phyloP scores from a whole-genome alignment of 2,888 invertebrate species.

The Dasysyrphus albostriatus region DNA sequence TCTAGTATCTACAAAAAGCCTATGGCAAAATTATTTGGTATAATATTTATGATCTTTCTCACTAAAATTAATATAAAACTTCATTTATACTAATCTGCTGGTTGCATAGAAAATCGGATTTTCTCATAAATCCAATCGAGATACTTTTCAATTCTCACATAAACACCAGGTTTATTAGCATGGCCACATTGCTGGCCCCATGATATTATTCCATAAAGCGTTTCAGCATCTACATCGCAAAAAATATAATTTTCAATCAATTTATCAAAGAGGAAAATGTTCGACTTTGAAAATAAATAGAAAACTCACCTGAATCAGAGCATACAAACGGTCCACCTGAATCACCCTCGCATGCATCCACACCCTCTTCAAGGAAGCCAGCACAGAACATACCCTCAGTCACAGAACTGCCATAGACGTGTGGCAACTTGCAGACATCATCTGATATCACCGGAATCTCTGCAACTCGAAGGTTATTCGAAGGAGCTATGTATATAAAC shows the following conservation, averaged over 20 bases:
- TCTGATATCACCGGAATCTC: constrained; percentile 88
- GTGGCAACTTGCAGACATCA: constrained; percentile 87
- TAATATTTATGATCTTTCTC: neutral
- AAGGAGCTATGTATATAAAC: constrained; percentile 86
- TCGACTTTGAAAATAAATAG: no score
- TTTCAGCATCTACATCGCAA: constrained; percentile 85
- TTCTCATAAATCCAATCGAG: constrained; percentile 88
- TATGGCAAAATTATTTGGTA: constrained; percentile 36
- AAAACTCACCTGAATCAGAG: constrained; percentile 85
- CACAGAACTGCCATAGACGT: constrained; percentile 88
- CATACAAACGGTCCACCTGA: constrained; percentile 94
- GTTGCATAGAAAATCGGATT: constrained; percentile 82
- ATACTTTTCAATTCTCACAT: constrained; percentile 88
- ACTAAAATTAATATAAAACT: neutral
- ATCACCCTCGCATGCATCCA: constrained; percentile 93
- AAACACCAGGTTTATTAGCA: constrained; percentile 90
- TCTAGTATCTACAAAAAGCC: constrained; percentile 28
- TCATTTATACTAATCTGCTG: constrained; percentile 27
- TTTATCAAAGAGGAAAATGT: constrained; percentile 5
- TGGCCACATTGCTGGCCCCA: constrained; percentile 92
- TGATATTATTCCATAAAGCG: constrained; percentile 89
- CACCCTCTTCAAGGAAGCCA: constrained; percentile 89
- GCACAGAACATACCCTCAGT: constrained; percentile 92
- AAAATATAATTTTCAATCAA: constrained; percentile 7
- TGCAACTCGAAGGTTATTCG: constrained; percentile 88